These are phyloP conservation scores for Drosophila hydei DNA, from an alignment of 1,140 invertebrate species.

Conservation along the genomic window DNA sequence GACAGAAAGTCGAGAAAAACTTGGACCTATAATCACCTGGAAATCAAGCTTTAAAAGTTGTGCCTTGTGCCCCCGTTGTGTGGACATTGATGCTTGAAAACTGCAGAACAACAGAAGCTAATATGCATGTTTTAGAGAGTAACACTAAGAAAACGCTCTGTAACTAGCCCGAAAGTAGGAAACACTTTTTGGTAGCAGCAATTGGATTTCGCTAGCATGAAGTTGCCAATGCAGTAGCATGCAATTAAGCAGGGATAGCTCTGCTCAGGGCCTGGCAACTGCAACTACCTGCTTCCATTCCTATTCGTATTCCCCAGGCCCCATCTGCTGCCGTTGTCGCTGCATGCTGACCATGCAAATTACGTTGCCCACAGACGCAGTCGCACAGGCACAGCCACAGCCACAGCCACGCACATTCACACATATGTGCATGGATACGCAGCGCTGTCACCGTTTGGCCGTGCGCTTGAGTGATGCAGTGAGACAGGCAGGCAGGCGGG, in stretches of 20 bases:
- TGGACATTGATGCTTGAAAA: constrained; percentile 27
- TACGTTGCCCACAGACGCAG: constrained; percentile 62
- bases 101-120: constrained; percentile 9
- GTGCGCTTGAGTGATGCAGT: constrained; percentile 73
- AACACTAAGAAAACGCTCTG: constrained; percentile 55
- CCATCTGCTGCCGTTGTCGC: constrained; percentile 30
- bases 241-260: constrained; percentile 69
- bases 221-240: constrained; percentile 70
- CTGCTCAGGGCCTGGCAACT: constrained; percentile 6
- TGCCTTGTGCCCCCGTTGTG: constrained; percentile 11
- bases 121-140: constrained; percentile 44
- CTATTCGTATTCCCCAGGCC: constrained; percentile 17
- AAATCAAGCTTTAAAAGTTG: constrained; percentile 6
- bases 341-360: constrained; percentile 80
- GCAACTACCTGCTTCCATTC: background rate
- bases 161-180: constrained; percentile 3
- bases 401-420: background rate
- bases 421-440: constrained; percentile 39
- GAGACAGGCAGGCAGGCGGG: constrained; percentile 47
- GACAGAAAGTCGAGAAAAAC: background rate
- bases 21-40: constrained; percentile 26
- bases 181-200: constrained; percentile 48
- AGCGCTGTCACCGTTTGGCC: constrained; percentile 52
- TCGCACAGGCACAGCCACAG: background rate
- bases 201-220: constrained; percentile 62